phyloP scores from a whole-genome alignment of 2,797 vertebrate genomes.

The Halcyon smyrnensis region DNA sequence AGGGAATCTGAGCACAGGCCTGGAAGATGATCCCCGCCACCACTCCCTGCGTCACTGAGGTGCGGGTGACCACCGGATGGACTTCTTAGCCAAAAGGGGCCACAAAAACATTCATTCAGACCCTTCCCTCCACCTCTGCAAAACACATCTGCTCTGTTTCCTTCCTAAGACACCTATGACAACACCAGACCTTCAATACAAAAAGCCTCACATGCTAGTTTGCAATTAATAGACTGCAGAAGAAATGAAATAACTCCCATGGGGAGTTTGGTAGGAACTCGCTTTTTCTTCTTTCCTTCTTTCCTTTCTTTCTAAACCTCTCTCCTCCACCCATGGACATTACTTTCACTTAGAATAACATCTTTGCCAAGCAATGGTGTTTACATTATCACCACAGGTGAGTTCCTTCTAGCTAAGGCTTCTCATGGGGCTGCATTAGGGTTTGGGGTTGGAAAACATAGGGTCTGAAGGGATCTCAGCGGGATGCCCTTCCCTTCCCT shows the following conservation, averaged over 20 bases:
- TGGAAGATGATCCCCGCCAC: slow-evolving; percentile 29
- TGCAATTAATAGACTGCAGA: background rate
- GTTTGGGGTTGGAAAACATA: slow-evolving; percentile 6
- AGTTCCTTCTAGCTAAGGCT: slow-evolving; percentile 13
- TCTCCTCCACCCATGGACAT: background rate
- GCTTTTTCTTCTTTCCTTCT: background rate
- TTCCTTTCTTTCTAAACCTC: background rate
- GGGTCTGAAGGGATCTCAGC: slow-evolving; percentile 6
- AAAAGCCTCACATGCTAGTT: background rate
- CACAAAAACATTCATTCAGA: slow-evolving; percentile 5
- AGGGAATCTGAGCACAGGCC: slow-evolving; percentile 62
- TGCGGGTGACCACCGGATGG: background rate
- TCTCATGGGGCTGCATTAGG: background rate
- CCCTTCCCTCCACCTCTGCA: slow-evolving; percentile 4
- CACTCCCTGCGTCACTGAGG: background rate
- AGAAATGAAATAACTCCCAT: background rate
- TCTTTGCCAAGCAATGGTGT: background rate
- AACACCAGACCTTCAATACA: background rate
- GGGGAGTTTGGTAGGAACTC: background rate
- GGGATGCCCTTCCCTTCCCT: background rate
- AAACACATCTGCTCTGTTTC: background rate
- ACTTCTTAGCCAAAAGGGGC: slow-evolving; percentile 25
- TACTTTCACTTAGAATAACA: background rate
- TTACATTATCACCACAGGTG: background rate
- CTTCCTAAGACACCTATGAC: slow-evolving; percentile 5